These are phyloP conservation scores for Oreochromis grahami DNA, from an alignment of 2,797 vertebrate species.

Conservation along the genomic window DNA sequence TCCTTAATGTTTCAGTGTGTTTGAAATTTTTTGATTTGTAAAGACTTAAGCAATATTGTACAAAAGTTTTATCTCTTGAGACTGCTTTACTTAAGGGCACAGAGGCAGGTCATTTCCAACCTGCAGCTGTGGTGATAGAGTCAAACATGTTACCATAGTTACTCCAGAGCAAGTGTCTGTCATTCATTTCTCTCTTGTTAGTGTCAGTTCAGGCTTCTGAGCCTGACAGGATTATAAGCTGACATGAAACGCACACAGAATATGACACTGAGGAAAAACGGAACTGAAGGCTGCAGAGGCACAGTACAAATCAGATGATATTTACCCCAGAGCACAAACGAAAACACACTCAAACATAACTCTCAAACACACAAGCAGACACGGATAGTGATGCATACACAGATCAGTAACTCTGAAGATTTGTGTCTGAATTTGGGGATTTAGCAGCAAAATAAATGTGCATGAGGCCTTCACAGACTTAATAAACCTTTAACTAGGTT, in stretches of 20 bases:
- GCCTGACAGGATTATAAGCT: slow-evolving; percentile 38
- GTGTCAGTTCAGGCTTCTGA: slow-evolving; percentile 35
- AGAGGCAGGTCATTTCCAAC: neutral
- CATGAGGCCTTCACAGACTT: neutral
- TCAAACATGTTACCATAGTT: slow-evolving; percentile 27
- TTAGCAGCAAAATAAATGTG: neutral
- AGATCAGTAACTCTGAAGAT: neutral
- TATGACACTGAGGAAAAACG: slow-evolving; percentile 29
- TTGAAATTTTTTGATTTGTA: neutral
- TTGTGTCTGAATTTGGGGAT: neutral
- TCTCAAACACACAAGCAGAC: neutral
- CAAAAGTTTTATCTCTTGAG: neutral
- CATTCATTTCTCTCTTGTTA: slow-evolving; percentile 19
- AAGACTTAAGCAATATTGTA: too few species aligned
- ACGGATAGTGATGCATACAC: neutral
- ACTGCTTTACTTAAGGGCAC: slow-evolving; percentile 12
- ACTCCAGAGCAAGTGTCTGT: neutral
- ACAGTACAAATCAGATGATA: slow-evolving; percentile 32
- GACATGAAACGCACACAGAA: slow-evolving; percentile 23
- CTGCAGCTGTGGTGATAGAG: neutral
- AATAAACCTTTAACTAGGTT: neutral
- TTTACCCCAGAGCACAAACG: slow-evolving; percentile 6
- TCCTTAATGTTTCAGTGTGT: neutral
- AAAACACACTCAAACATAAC: neutral
- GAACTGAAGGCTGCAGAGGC: slow-evolving; percentile 36